These are phyloP conservation scores for Folsomia candida DNA, from an alignment of 2,888 invertebrate species.

Conservation along the genomic window DNA sequence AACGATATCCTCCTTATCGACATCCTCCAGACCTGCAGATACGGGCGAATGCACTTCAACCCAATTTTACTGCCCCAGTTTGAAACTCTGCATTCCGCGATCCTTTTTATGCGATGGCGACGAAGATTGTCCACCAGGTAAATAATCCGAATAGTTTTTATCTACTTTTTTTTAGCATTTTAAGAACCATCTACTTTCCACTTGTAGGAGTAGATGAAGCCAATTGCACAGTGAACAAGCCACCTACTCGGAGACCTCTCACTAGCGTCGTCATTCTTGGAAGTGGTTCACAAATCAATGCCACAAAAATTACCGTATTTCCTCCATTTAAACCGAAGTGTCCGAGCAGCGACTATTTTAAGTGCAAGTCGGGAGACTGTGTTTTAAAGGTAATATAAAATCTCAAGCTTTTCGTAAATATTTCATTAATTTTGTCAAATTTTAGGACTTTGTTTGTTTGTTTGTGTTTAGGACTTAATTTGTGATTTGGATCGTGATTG, in stretches of 20 bases:
- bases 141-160: no score
- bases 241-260: background rate
- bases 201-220: slow-evolving; percentile 4
- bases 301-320: background rate
- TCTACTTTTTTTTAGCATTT: no score
- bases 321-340: background rate
- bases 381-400: slow-evolving; percentile 3
- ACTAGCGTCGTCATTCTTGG: background rate
- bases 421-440: background rate
- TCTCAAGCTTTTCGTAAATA: background rate
- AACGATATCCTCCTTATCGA: slow-evolving; percentile 1
- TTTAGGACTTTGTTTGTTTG: background rate
- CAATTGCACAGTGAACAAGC: background rate
- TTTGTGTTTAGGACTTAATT: slow-evolving; percentile 6
- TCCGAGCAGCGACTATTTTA: slow-evolving; percentile 6
- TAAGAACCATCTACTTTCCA: no score
- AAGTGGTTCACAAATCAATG: background rate
- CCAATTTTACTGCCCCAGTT: background rate
- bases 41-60: background rate
- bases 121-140: background rate
- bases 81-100: background rate
- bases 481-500: slow-evolving; percentile 24
- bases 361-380: slow-evolving; percentile 19
- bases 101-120: slow-evolving; percentile 7
- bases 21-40: background rate